A percentile compares a stretch with the other conserved stretches of the same genome.
Evolutionary conservation across 2,113 vertebrate genomes (phyloP).

Genomic region (Cardinalis cardinalis): DNA sequence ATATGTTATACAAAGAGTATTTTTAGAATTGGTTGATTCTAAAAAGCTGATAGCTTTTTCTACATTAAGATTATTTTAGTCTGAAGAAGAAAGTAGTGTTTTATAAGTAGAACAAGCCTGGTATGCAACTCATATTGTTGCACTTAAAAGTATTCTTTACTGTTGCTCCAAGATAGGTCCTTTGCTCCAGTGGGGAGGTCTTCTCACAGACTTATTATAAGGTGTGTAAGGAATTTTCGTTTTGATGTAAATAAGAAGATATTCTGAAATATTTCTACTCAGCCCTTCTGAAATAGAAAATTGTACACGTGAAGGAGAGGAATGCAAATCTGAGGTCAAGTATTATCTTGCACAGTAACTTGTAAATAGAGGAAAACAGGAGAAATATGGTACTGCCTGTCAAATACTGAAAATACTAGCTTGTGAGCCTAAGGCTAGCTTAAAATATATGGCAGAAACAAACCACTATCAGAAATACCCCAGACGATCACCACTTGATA

Average conservation of each 20-base stretch:
- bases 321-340: background rate
- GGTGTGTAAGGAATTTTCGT: background rate
- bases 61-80: background rate
- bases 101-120: background rate
- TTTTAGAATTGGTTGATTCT: constrained; percentile 7
- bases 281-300: background rate
- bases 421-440: background rate
- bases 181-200: background rate
- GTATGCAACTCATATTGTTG: background rate
- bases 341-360: background rate
- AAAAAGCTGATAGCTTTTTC: background rate
- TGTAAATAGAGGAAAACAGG: background rate
- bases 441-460: background rate
- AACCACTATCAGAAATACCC: background rate
- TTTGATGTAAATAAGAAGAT: background rate
- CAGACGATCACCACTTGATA: background rate
- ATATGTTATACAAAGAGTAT: background rate
- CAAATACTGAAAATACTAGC: background rate
- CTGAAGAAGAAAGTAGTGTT: background rate
- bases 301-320: background rate
- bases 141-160: background rate
- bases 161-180: background rate
- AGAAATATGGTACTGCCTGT: background rate
- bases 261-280: background rate
- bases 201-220: background rate